Base-by-base conservation (phyloP, 2,113 vertebrate species). In the Caranx ignobilis region DNA sequence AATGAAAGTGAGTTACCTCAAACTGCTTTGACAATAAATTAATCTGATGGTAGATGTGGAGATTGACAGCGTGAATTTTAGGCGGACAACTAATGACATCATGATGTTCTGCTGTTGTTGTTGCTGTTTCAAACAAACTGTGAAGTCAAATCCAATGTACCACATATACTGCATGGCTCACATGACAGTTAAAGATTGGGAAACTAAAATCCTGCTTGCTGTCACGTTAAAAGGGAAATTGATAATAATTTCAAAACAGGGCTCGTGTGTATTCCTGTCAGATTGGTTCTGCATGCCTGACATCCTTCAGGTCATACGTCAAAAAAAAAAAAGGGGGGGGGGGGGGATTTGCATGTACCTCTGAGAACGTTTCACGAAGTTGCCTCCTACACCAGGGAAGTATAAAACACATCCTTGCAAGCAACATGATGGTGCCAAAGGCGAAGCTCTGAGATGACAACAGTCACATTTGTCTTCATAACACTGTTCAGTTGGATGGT, bases 361-460 rank as follows among this genome's bases (percentile, higher is more conserved):
- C 74, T 81, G 88, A 82, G 84, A 85, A 84, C 87, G 72, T 60
- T 62, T 47, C 61, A 67, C 21, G 61, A 37, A 59, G 72, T 84
- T 89, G 26, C 84, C 81, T 76, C 82, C 85, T 91, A 73, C 89
- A 79, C 66, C 63, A 79, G 68, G 55, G 79, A 31, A 54, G 59
- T 94, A 94, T 95, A 95, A 94, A 94, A 91, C 61, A 64, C 64
- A 54, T 75, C 48, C 10, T 37, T 81, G 10, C 21, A 57, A 45
- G 62, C 54, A 82, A 41, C 65, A 52, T 13, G 70, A 74, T 71
- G 71, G 80, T 81, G 85, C 66, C 81, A 85, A 85, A 90, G 87
- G 85, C 70, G 26, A 91, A 70, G 67, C 85, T 94, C 81, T 87
- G 93, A 92, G 78, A 95, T 95, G 95, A 94, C 87, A 91, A 34